These are phyloP conservation scores for Apistogramma diplotaenia DNA, from an alignment of 2,113 vertebrate genomes.

Conservation along the genomic window DNA sequence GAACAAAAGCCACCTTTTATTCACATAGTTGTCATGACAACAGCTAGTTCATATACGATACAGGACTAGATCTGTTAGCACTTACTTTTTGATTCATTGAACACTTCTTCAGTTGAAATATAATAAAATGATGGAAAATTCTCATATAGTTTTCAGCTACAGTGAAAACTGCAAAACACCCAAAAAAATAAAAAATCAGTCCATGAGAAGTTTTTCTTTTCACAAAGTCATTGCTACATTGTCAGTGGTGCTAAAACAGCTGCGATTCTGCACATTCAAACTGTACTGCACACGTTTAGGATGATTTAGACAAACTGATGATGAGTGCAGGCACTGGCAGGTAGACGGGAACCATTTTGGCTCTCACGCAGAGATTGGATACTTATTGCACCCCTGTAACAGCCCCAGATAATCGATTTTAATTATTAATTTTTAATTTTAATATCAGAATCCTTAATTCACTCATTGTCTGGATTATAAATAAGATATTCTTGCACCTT, in stretches of 20 bases:
- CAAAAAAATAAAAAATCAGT: too few species aligned
- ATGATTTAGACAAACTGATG: neutral
- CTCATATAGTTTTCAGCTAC: neutral
- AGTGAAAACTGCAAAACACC: neutral
- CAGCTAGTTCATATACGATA: neutral
- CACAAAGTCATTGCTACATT: neutral
- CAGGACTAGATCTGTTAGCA: neutral
- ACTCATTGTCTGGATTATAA: neutral
- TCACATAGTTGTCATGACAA: neutral
- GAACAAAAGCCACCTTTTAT: neutral
- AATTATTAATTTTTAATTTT: fast-evolving
- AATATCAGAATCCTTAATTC: neutral
- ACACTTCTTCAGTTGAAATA: neutral
- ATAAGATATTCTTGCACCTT: neutral
- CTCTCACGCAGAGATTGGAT: neutral
- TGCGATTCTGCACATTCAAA: neutral
- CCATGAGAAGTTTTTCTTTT: neutral
- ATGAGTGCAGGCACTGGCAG: neutral
- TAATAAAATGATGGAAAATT: neutral
- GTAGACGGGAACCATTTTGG: neutral
- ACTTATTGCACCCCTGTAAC: neutral
- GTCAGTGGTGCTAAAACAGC: neutral
- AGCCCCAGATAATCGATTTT: neutral
- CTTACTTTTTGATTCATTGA: neutral
- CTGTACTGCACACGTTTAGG: neutral